Base-by-base conservation (phyloP, 2,797 vertebrate genomes). In the Eremophila alpestris region DNA sequence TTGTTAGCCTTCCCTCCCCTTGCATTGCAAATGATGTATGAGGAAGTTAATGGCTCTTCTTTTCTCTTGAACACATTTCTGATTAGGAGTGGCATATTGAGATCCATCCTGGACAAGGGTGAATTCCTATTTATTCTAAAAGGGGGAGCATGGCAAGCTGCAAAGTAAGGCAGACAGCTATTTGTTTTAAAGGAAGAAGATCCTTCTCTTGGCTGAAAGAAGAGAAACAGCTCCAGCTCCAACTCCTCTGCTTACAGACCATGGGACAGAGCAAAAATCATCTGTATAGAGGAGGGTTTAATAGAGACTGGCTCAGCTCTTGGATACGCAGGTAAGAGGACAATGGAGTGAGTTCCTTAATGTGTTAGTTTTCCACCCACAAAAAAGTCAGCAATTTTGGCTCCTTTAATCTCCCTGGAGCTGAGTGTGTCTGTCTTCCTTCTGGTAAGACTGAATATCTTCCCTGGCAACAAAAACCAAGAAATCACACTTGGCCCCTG, bases 21-120 rank as follows among this genome's bases (percentile, higher is more conserved):
- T 87, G 62, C 54, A 71, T 76, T 91, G 71, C 32, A 54, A 81
- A 76, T 91, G 69, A 88, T 95, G 93, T 75, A 75, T 75, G 54
- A 93, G 56, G n/a, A 92, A 48, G 32, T 85, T 93, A 81, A 84
- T 94, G 51, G n/a, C 43, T 71, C 12, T 21, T 89, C 43, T 89
- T 79, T 83, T 60, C 40, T 89, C 46, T 69, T 32, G 45, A 65
- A 76, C 38, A 56, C 52, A 52, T 63, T 79, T 68, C 54, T 93
- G 76, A 87, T 76, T 77, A 63, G 48, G 43, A 86, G 43, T 0
- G 1, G 49, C 56, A 64, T 41, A 27, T 2, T 29, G 75, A 70
- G 49, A 52, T 60, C 10, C 20, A 27, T 19, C 0, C 0, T 63
- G 78, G 30, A 64, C 26, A 62, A 26, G 5, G 20, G 24, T 74